Evolutionary conservation across 2,888 invertebrate species (phyloP).

Genomic region (Periphyllus acericola): DNA sequence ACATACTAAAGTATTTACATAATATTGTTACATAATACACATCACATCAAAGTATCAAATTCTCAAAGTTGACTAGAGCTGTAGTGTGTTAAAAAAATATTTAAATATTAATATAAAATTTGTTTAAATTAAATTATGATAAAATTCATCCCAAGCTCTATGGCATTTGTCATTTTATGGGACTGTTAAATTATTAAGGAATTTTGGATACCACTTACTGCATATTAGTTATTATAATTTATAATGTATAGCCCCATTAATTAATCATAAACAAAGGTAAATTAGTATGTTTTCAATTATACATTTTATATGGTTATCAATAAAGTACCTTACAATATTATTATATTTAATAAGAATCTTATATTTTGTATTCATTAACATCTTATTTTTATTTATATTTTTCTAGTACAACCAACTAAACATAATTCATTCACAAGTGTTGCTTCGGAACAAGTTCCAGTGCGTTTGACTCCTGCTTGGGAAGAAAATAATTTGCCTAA

Average conservation of each 20-base stretch:
- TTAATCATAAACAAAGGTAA: background rate
- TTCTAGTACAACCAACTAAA: constrained; percentile 49
- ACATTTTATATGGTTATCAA: background rate
- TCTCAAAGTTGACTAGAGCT: background rate
- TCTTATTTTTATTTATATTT: background rate
- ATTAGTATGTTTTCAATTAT: background rate
- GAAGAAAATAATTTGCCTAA: constrained; percentile 85
- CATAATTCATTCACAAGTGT: constrained; percentile 59
- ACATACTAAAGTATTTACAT: background rate
- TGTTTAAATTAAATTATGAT: background rate
- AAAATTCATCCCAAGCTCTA: background rate
- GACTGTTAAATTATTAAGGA: background rate
- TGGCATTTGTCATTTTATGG: background rate
- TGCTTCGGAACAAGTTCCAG: constrained; percentile 70
- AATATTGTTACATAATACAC: constrained; percentile 2
- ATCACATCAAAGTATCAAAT: background rate
- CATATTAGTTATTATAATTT: no score
- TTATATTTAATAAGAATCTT: no score
- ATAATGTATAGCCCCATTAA: background rate
- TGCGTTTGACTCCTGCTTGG: constrained; percentile 87
- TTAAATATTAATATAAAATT: no score
- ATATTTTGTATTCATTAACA: background rate
- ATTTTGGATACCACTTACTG: no score
- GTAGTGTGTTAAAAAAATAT: background rate
- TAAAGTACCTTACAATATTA: background rate